Conservation (phyloP, 2,113 vertebrate genomes). For the Apaloderma vittatum region DNA sequence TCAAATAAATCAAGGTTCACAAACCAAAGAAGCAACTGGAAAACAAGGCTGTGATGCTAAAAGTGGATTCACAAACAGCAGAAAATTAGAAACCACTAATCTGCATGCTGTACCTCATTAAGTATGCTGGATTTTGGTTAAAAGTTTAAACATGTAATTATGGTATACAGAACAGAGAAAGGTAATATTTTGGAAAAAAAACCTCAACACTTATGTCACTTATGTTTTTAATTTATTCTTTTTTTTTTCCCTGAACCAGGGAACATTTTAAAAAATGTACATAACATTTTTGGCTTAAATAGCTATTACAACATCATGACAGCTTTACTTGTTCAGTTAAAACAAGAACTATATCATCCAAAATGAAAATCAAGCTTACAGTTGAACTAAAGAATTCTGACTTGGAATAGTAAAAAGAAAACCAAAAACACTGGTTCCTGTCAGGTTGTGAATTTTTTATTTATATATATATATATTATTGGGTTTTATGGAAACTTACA, state of each 20-base stretch:
- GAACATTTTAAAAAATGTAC: neutral
- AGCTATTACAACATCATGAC: neutral
- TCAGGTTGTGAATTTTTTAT: neutral
- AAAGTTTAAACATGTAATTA: neutral
- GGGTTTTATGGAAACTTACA: neutral
- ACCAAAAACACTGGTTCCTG: neutral
- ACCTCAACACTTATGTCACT: neutral
- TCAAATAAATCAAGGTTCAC: neutral
- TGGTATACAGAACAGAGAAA: neutral
- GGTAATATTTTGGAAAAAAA: neutral
- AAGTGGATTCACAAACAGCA: neutral
- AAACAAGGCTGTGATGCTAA: neutral
- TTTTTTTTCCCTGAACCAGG: neutral
- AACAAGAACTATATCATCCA: neutral
- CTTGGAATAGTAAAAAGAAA: neutral
- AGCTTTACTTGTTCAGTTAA: neutral
- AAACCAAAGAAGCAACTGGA: neutral
- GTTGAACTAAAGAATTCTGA: neutral
- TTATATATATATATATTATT: neutral
- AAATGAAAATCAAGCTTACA: conserved; percentile 2
- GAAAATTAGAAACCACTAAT: neutral
- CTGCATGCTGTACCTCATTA: neutral
- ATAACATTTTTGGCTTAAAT: neutral
- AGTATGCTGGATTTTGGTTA: neutral
- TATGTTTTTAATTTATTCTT: neutral